phyloP scores from a whole-genome alignment of 2,113 vertebrate genomes.

The Dicaeum eximium region DNA sequence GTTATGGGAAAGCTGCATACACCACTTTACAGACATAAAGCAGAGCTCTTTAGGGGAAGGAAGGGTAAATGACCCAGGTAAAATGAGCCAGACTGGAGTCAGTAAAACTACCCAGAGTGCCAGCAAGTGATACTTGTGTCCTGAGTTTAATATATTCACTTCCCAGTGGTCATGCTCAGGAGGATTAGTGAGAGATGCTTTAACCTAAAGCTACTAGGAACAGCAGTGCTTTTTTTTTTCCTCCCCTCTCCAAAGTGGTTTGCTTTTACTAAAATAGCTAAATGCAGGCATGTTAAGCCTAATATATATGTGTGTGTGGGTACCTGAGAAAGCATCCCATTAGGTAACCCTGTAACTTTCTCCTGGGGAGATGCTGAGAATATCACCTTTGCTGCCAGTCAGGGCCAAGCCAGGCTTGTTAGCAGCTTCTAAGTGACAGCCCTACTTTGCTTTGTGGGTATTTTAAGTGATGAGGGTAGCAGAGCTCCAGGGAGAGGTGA shows the following conservation, averaged over 20 bases:
- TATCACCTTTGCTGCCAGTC: neutral
- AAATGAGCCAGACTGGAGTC: neutral
- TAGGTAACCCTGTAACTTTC: neutral
- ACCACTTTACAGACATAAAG: neutral
- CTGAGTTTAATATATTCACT: neutral
- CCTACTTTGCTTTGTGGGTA: constrained; percentile 18
- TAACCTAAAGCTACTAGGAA: neutral
- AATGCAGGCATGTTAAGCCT: neutral
- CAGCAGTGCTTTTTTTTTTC: neutral
- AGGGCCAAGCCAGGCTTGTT: constrained; percentile 1
- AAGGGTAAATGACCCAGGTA: neutral
- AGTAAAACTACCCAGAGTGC: neutral
- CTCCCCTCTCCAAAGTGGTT: neutral
- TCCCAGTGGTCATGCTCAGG: neutral
- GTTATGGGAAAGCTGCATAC: neutral
- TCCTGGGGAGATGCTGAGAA: neutral
- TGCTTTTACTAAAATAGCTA: neutral
- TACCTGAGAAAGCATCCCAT: constrained; percentile 3
- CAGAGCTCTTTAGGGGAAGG: neutral
- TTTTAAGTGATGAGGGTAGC: constrained; percentile 37
- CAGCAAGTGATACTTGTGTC: neutral
- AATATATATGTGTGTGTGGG: neutral
- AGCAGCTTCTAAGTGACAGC: constrained; percentile 20
- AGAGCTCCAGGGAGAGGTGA: constrained; percentile 13
- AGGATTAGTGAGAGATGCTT: neutral